Conservation (phyloP, 2,113 vertebrate genomes). For the Holacanthus passer region DNA sequence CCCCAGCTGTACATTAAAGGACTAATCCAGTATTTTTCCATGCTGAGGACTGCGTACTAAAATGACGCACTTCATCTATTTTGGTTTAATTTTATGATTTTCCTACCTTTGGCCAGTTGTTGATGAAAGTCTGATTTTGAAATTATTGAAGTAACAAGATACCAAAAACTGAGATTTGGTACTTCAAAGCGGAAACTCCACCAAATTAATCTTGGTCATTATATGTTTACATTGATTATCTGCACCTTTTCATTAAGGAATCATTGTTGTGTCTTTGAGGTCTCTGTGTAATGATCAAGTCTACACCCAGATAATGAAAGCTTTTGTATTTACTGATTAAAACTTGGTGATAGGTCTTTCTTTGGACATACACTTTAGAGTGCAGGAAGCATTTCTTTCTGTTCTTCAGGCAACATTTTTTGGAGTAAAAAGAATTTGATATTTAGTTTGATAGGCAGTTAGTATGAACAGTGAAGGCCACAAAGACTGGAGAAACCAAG, state of each 20-base stretch:
- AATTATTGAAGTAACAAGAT: background rate
- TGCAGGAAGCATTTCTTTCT: background rate
- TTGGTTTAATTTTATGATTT: background rate
- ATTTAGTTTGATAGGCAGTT: background rate
- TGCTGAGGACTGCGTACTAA: background rate
- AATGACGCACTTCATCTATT: background rate
- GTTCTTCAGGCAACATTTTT: background rate
- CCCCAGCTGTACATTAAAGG: constrained; percentile 11
- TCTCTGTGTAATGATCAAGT: background rate
- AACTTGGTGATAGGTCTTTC: background rate
- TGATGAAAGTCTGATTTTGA: background rate
- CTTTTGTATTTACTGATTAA: background rate
- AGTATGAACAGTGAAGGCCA: background rate
- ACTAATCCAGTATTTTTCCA: background rate
- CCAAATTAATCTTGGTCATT: background rate
- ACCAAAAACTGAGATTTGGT: background rate
- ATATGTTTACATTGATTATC: background rate
- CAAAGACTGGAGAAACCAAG: background rate
- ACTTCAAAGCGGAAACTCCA: too few relatives aligned
- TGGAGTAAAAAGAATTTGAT: background rate
- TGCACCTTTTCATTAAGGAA: background rate
- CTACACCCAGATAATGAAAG: background rate
- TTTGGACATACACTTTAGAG: background rate
- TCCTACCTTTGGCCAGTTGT: background rate
- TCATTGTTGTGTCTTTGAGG: background rate